Evolutionary conservation across 64 coral and sea anemone genomes (phyloP).

Genomic region (Porites australiensis): DNA sequence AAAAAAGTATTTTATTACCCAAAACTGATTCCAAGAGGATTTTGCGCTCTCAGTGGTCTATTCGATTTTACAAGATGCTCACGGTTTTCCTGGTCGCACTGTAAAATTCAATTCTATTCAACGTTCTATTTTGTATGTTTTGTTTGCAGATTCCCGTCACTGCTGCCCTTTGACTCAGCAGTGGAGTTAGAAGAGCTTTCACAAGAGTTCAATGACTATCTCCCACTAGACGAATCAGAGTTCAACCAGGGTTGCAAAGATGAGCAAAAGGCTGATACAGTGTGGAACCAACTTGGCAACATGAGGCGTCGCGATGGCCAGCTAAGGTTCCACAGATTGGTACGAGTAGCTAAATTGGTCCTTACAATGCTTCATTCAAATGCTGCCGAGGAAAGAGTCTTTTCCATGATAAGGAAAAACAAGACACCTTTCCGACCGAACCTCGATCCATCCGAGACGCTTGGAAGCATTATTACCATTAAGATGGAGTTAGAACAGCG

Average conservation of each 20-base stretch:
- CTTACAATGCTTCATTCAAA: constrained; percentile 66
- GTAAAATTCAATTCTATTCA: constrained; percentile 1
- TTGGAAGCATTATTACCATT: constrained; percentile 51
- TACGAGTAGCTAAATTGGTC: constrained; percentile 10
- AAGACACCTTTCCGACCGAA: constrained; percentile 61
- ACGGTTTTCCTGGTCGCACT: neutral
- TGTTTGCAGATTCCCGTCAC: constrained; percentile 37
- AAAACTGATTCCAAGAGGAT: neutral
- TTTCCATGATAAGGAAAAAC: constrained; percentile 73
- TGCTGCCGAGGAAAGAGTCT: constrained; percentile 61
- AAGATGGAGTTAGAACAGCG: constrained; percentile 53
- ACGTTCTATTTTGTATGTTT: constrained; percentile 14
- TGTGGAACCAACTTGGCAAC: constrained; percentile 38
- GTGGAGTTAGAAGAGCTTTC: constrained; percentile 44
- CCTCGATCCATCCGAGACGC: constrained; percentile 9
- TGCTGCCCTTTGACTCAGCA: constrained; percentile 49
- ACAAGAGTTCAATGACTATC: constrained; percentile 42
- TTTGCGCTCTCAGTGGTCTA: neutral
- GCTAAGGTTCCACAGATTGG: constrained; percentile 10
- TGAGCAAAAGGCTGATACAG: constrained; percentile 11
- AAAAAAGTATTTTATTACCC: constrained; percentile 16
- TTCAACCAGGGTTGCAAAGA: constrained; percentile 17
- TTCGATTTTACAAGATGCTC: constrained; percentile 26
- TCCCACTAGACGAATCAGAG: constrained; percentile 29
- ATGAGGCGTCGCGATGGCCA: constrained; percentile 48